phyloP scores from a whole-genome alignment of 2,888 invertebrate genomes.

The Hypselothyrea guttata region DNA sequence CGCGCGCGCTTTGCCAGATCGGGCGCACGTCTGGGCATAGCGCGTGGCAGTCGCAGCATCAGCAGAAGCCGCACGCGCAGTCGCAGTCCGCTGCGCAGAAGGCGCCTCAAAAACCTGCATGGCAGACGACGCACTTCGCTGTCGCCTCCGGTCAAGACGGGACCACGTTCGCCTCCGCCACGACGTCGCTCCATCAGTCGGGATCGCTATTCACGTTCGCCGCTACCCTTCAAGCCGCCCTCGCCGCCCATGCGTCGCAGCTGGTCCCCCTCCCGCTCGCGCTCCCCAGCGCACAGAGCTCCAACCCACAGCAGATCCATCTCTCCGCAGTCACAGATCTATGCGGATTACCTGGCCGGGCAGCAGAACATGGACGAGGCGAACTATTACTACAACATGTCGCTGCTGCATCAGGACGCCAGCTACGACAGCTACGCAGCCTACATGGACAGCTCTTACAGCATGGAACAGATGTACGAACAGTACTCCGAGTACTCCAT shows the following conservation, averaged over 20 bases:
- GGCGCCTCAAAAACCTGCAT: constrained; percentile 29
- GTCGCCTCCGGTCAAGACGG: constrained; percentile 49
- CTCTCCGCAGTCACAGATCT: constrained; percentile 39
- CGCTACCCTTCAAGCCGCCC: constrained; percentile 80
- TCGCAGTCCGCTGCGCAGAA: constrained; percentile 69
- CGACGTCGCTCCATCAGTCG: constrained; percentile 74
- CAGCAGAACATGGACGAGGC: constrained; percentile 50
- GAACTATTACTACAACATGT: constrained; percentile 79
- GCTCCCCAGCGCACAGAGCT: constrained; percentile 37
- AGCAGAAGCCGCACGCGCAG: constrained; percentile 76
- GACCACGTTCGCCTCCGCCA: constrained; percentile 70
- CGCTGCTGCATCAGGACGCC: constrained; percentile 52
- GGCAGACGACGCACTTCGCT: constrained; percentile 62
- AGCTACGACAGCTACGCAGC: constrained; percentile 61
- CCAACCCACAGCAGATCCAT: constrained; percentile 30
- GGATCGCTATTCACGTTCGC: constrained; percentile 78
- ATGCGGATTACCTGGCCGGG: constrained; percentile 62
- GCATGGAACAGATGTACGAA: constrained; percentile 65
- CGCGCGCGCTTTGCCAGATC: constrained; percentile 46
- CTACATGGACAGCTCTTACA: constrained; percentile 67
- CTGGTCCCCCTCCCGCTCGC: constrained; percentile 60
- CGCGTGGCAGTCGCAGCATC: constrained; percentile 65
- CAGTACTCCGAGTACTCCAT: constrained; percentile 69
- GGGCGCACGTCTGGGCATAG: constrained; percentile 8
- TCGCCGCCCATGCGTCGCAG: constrained; percentile 81